Conservation (phyloP, 2,888 invertebrate species). For the Matsumyia berberina region DNA sequence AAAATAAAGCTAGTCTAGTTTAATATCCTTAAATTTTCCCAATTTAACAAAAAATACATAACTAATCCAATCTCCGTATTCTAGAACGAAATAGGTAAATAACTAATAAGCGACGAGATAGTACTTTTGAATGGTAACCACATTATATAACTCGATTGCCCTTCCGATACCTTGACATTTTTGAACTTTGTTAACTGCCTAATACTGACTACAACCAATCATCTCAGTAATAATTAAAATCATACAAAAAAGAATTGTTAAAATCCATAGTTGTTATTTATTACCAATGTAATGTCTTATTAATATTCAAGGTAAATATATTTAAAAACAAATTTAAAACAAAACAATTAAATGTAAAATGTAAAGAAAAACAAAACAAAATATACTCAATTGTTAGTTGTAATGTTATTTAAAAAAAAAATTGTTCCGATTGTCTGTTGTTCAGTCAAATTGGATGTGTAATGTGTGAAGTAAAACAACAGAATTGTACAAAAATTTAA, state of each 20-base stretch:
- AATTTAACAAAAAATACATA: neutral
- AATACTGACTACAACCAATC: too few species aligned
- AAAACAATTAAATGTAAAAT: slow-evolving; percentile 26
- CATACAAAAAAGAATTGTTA: slow-evolving; percentile 20
- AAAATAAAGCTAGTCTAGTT: slow-evolving; percentile 19
- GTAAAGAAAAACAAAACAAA: slow-evolving; percentile 29
- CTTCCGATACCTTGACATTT: too few species aligned
- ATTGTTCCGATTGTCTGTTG: slow-evolving; percentile 45
- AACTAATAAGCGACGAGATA: too few species aligned
- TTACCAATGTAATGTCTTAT: slow-evolving; percentile 44
- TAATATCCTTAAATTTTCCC: neutral
- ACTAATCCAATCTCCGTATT: neutral
- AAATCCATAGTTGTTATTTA: slow-evolving; percentile 47
- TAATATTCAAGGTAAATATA: slow-evolving; percentile 22
- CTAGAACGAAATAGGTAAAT: too few species aligned
- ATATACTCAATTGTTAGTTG: slow-evolving; percentile 48
- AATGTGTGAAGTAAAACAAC: slow-evolving; percentile 40
- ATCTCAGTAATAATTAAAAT: neutral
- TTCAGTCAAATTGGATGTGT: slow-evolving; percentile 47
- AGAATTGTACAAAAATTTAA: slow-evolving; percentile 44
- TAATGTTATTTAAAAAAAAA: slow-evolving; percentile 53
- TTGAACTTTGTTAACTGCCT: too few species aligned
- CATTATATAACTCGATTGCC: too few species aligned
- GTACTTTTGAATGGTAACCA: too few species aligned
- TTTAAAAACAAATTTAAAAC: slow-evolving; percentile 30